A percentile compares a stretch with the other conserved stretches of the same genome.
phyloP scores from a whole-genome alignment of 1,140 invertebrate species.

The Paraescarpia echinospica region DNA sequence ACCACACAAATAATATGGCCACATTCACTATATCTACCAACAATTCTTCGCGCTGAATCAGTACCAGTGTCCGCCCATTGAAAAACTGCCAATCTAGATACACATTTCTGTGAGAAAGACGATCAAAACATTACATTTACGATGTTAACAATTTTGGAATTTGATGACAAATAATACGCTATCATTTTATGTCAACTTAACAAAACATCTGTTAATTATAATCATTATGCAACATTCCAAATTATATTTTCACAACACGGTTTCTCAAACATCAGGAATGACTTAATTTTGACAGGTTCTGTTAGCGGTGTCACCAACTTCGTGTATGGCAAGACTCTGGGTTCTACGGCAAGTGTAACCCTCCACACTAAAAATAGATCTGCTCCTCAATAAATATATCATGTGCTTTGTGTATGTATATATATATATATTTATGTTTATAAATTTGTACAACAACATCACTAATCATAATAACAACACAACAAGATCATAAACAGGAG shows the following conservation, averaged over 20 bases:
- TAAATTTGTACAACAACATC: not conserved
- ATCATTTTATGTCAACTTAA: not conserved
- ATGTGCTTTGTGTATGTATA: not conserved
- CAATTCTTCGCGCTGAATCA: not conserved
- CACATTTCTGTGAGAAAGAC: not conserved
- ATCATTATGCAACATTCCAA: not conserved
- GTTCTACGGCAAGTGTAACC: not conserved
- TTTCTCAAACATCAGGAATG: not conserved
- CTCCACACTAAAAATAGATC: not conserved
- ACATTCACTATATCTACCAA: not conserved
- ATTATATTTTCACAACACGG: not conserved
- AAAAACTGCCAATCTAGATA: not conserved
- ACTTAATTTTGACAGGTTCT: not conserved
- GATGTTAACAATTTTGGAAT: not conserved
- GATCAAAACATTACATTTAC: not conserved
- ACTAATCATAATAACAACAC: not conserved
- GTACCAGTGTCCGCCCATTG: not conserved
- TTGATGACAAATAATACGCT: not conserved
- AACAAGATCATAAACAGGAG: not conserved
- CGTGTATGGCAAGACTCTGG: not conserved
- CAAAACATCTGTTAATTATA: not conserved
- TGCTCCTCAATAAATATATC: constrained; percentile 6
- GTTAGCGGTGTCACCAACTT: not conserved
- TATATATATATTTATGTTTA: constrained; percentile 1
- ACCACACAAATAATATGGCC: not conserved